A percentile compares a stretch with the other conserved stretches of the same genome.
Conservation (phyloP, 1,140 invertebrate species). For the Macrobrachium nipponense region DNA sequence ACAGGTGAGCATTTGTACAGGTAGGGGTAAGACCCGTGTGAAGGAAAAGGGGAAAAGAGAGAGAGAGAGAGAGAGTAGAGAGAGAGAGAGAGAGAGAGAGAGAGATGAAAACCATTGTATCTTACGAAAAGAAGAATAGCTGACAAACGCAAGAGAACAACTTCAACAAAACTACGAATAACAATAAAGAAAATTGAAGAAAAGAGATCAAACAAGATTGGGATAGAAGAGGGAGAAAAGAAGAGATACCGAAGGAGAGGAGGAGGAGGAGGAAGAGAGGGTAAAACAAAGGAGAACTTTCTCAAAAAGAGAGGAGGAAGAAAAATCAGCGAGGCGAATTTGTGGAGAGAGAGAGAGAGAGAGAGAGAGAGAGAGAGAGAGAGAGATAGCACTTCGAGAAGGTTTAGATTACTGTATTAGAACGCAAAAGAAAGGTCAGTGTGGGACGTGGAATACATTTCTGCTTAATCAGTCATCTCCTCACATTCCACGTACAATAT, state of each 20-base stretch:
- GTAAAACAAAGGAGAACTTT: too few relatives aligned
- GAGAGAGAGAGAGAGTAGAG: slow-evolving; percentile 15
- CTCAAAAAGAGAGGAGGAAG: not conserved
- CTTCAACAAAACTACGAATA: slow-evolving; percentile 16
- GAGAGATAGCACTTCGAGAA: too few relatives aligned
- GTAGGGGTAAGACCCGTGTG: not conserved
- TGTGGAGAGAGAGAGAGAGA: slow-evolving; percentile 18
- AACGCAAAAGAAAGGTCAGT: too few relatives aligned
- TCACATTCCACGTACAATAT: too few relatives aligned
- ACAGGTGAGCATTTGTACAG: not conserved
- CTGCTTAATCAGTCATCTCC: too few relatives aligned
- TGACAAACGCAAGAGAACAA: not conserved
- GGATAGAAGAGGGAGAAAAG: not conserved
- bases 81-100: slow-evolving; percentile 5
- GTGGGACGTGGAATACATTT: too few relatives aligned
- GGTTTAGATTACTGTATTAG: too few relatives aligned
- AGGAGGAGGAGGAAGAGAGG: not conserved
- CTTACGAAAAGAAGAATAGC: too few relatives aligned
- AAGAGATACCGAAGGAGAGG: not conserved
- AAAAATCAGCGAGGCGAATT: not conserved
- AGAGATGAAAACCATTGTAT: too few relatives aligned
- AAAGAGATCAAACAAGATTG: too few relatives aligned
- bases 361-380: slow-evolving; percentile 11
- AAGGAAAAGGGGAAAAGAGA: not conserved
- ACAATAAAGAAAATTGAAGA: not conserved